Evolutionary conservation across 2,113 vertebrate genomes (phyloP).

Genomic region (Stomatorhinus ivindoensis): DNA sequence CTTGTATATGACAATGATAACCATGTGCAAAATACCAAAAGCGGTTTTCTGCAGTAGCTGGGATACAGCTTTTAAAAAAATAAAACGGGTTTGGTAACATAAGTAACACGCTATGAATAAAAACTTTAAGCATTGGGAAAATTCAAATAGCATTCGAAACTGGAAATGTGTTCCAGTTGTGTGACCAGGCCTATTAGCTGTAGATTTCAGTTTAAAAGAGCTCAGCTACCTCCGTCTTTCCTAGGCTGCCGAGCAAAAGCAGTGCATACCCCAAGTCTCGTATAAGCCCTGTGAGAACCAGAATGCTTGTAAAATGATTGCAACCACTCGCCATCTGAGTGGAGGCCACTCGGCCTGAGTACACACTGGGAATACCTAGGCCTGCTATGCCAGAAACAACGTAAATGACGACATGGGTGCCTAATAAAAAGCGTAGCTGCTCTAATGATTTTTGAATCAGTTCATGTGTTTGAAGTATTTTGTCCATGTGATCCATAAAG

Average conservation of each 20-base stretch:
- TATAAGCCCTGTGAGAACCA: neutral
- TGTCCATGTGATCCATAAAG: neutral
- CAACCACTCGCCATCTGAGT: neutral
- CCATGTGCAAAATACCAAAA: neutral
- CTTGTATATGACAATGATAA: neutral
- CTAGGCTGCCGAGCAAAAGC: slow-evolving; percentile 4
- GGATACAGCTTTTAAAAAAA: slow-evolving; percentile 22
- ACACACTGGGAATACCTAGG: neutral
- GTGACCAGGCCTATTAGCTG: slow-evolving; percentile 31
- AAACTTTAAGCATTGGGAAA: neutral
- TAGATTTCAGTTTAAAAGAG: slow-evolving; percentile 42
- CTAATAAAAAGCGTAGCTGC: neutral
- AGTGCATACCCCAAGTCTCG: neutral
- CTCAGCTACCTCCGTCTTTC: slow-evolving; percentile 31
- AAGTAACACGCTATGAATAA: slow-evolving; percentile 21
- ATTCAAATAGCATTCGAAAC: neutral
- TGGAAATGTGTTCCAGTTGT: slow-evolving; percentile 30
- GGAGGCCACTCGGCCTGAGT: neutral
- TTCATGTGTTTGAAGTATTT: neutral
- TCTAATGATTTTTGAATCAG: neutral
- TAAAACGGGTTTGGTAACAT: slow-evolving; percentile 17
- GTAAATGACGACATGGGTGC: neutral
- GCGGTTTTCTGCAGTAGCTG: neutral
- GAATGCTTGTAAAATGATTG: slow-evolving; percentile 29
- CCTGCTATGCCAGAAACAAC: neutral